Conservation (phyloP, 2,888 invertebrate species). For the Leptothorax acervorum region DNA sequence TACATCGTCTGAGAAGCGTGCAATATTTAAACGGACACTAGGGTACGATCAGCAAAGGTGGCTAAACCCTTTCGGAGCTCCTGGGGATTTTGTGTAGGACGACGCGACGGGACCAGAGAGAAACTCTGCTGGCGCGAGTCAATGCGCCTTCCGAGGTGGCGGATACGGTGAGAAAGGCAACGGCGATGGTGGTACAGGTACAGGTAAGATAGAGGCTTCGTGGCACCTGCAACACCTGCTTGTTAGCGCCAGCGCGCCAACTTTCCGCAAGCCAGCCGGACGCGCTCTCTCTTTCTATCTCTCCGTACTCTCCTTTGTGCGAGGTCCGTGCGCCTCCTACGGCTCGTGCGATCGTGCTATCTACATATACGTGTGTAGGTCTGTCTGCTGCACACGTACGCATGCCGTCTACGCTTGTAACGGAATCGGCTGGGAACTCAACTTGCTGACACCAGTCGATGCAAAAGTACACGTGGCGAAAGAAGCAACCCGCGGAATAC, state of each 20-base stretch:
- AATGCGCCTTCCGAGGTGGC: slow-evolving; percentile 46
- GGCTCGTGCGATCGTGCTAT: slow-evolving; percentile 44
- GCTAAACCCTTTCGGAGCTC: slow-evolving; percentile 19
- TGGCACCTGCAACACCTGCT: slow-evolving; percentile 76
- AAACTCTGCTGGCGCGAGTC: slow-evolving; percentile 33
- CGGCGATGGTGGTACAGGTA: slow-evolving; percentile 31
- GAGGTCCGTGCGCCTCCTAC: slow-evolving; percentile 66
- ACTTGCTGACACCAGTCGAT: slow-evolving; percentile 71
- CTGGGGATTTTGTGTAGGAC: slow-evolving; percentile 33
- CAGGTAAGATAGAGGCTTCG: slow-evolving; percentile 57
- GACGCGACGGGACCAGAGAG: slow-evolving; percentile 2
- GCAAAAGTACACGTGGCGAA: slow-evolving; percentile 62
- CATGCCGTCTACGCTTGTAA: slow-evolving; percentile 38
- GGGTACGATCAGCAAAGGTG: slow-evolving; percentile 38
- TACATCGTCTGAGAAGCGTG: slow-evolving; percentile 38
- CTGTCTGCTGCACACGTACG: slow-evolving; percentile 54
- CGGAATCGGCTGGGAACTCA: slow-evolving; percentile 72
- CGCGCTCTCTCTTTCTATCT: neutral
- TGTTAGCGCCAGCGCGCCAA: slow-evolving; percentile 67
- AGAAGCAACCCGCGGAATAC: slow-evolving; percentile 41
- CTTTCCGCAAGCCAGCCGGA: slow-evolving; percentile 64
- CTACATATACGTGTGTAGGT: slow-evolving; percentile 11
- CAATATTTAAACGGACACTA: slow-evolving; percentile 61
- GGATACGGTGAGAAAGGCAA: slow-evolving; percentile 49
- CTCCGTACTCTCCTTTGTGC: slow-evolving; percentile 61